Conservation (phyloP, 2,888 invertebrate genomes). For the Acleris holmiana region DNA sequence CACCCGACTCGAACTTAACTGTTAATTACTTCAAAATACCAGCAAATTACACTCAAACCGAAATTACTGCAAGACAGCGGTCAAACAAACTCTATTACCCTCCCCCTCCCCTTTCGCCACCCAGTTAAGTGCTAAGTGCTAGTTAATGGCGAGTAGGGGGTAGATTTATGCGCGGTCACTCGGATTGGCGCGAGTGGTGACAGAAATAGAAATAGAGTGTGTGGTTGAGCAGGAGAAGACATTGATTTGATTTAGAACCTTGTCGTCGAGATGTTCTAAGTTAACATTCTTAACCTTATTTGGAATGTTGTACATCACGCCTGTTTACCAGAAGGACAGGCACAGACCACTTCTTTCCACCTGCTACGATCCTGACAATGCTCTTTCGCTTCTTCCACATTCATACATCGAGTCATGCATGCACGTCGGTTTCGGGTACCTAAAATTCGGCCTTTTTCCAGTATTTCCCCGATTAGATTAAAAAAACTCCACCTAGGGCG, state of each 20-base stretch:
- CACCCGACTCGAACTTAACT: background rate
- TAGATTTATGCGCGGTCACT: slow-evolving; percentile 35
- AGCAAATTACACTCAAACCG: slow-evolving; percentile 10
- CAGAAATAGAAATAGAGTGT: slow-evolving; percentile 38
- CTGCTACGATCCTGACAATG: too few species aligned
- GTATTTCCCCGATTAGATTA: too few species aligned
- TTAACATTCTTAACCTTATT: too few species aligned
- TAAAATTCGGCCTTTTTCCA: too few species aligned
- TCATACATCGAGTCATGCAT: too few species aligned
- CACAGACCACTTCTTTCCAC: too few species aligned
- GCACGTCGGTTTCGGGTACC: too few species aligned
- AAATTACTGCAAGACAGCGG: slow-evolving; percentile 10
- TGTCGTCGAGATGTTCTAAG: too few species aligned
- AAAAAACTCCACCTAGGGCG: too few species aligned
- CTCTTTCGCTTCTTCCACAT: too few species aligned
- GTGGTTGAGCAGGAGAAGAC: background rate
- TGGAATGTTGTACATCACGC: too few species aligned
- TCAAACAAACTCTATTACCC: slow-evolving; percentile 18
- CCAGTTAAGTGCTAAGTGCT: slow-evolving; percentile 46
- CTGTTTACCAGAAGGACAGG: too few species aligned
- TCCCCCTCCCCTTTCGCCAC: slow-evolving; percentile 1
- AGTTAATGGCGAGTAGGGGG: slow-evolving; percentile 44
- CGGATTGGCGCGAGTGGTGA: slow-evolving; percentile 42
- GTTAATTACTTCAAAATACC: slow-evolving; percentile 7
- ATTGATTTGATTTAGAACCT: background rate